Percentiles rank a stretch among this genome's conserved stretches.
These are phyloP conservation scores for Megaceryle alcyon DNA, from an alignment of 2,797 vertebrate genomes.

Conservation along the genomic window DNA sequence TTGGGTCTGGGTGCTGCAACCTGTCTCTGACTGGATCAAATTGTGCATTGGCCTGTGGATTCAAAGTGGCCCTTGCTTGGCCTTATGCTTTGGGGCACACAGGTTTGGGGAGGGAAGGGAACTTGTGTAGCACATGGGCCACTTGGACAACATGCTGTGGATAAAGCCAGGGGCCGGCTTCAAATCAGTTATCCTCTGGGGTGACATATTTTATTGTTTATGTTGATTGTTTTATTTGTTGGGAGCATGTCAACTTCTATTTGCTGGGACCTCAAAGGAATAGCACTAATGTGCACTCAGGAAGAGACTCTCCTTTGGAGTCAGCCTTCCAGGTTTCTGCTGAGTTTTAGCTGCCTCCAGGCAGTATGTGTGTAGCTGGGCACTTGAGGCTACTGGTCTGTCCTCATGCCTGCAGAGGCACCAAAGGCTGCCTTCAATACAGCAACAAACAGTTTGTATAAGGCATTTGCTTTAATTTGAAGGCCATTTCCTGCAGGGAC, in stretches of 20 bases:
- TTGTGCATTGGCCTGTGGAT: accelerated
- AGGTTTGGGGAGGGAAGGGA: background rate
- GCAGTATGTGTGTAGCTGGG: background rate
- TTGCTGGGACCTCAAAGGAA: background rate
- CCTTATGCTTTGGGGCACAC: background rate
- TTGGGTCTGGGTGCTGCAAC: background rate
- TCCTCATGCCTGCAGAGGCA: background rate
- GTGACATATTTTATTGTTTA: background rate
- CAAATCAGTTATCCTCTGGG: background rate
- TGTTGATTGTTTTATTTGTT: background rate
- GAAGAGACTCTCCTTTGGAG: background rate
- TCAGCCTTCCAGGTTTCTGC: background rate
- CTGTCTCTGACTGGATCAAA: background rate
- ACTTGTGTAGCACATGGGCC: accelerated
- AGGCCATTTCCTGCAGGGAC: background rate
- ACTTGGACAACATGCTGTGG: background rate
- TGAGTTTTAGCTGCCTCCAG: background rate
- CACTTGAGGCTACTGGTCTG: background rate
- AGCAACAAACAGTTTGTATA: background rate
- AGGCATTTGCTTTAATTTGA: background rate
- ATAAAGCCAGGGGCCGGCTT: background rate
- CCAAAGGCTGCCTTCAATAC: background rate
- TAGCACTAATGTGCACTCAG: background rate
- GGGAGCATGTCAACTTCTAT: background rate
- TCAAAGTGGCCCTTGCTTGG: background rate